A percentile compares a stretch with the other conserved stretches of the same genome.
These are phyloP conservation scores for Berghia stephanieae DNA, from an alignment of 1,140 invertebrate genomes.

Conservation along the genomic window DNA sequence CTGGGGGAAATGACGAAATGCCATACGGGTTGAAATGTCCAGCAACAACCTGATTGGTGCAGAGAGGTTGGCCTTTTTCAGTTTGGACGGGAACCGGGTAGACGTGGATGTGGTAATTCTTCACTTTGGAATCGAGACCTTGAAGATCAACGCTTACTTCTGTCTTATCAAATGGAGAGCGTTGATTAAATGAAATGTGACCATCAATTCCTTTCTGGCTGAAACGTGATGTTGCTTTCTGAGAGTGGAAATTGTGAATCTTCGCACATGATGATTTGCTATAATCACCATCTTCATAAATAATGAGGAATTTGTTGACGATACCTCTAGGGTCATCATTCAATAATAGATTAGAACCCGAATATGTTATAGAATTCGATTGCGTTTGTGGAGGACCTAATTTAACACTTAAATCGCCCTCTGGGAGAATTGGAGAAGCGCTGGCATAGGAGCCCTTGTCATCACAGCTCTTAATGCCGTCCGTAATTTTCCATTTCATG, in stretches of 20 bases:
- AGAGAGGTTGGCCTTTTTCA: constrained; percentile 79
- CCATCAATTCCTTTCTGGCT: constrained; percentile 84
- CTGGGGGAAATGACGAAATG: constrained; percentile 45
- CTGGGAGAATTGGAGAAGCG: no score
- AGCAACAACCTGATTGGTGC: constrained; percentile 82
- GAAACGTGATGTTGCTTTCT: constrained; percentile 65
- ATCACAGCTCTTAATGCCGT: no score
- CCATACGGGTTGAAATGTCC: constrained; percentile 70
- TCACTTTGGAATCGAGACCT: constrained; percentile 69
- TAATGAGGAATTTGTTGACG: neutral
- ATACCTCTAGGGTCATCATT: neutral
- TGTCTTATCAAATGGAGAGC: constrained; percentile 85
- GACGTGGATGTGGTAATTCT: constrained; percentile 69
- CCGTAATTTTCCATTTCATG: no score
- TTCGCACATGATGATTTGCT: neutral
- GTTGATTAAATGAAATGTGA: constrained; percentile 81
- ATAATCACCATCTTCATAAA: neutral
- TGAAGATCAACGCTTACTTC: constrained; percentile 79
- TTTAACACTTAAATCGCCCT: no score
- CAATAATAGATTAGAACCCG: constrained; percentile 12
- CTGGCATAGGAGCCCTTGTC: no score
- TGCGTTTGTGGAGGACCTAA: no score
- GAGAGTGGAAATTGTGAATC: neutral
- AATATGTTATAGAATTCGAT: no score
- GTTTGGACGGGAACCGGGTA: constrained; percentile 70